A percentile compares a stretch with the other conserved stretches of the same genome.
These are phyloP conservation scores for Desmodus rotundus DNA, from an alignment of 2,113 vertebrate species.

Conservation along the genomic window DNA sequence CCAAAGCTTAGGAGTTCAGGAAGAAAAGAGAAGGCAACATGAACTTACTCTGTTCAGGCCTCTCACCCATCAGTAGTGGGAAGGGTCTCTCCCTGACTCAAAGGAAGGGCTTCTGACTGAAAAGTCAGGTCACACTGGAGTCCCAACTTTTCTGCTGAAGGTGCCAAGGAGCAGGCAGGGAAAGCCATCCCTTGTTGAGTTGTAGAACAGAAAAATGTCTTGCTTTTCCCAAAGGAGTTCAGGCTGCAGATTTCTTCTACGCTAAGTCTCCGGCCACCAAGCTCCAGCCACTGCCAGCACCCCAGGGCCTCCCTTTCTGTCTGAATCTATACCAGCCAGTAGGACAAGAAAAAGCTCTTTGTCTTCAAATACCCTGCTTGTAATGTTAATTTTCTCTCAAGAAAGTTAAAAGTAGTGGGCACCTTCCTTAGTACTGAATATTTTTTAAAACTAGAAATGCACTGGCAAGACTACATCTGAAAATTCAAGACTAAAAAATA, in stretches of 20 bases:
- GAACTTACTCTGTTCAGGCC: not conserved
- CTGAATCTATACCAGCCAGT: not conserved
- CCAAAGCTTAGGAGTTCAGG: not conserved
- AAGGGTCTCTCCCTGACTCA: not conserved
- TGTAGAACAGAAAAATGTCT: not conserved
- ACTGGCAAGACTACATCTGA: not conserved
- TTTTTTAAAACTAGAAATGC: not conserved
- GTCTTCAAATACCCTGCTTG: not conserved
- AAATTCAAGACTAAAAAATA: not conserved
- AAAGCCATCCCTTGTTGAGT: not conserved
- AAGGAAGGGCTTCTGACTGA: not conserved
- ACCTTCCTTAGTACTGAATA: not conserved
- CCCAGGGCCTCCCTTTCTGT: not conserved
- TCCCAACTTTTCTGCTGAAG: not conserved
- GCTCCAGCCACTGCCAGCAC: not conserved
- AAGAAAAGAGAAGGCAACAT: not conserved
- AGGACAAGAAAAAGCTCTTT: not conserved
- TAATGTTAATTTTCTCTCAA: slow-evolving; percentile 1
- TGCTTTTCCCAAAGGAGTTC: not conserved
- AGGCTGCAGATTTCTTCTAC: not conserved
- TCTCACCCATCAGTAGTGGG: not conserved
- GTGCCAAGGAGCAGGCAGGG: not conserved
- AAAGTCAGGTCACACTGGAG: not conserved
- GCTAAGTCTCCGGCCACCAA: not conserved
- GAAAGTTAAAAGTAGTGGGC: not conserved